A percentile compares a stretch with the other conserved stretches of the same genome.
Evolutionary conservation across 2,888 invertebrate genomes (phyloP).

Genomic region (Acronicta alni): DNA sequence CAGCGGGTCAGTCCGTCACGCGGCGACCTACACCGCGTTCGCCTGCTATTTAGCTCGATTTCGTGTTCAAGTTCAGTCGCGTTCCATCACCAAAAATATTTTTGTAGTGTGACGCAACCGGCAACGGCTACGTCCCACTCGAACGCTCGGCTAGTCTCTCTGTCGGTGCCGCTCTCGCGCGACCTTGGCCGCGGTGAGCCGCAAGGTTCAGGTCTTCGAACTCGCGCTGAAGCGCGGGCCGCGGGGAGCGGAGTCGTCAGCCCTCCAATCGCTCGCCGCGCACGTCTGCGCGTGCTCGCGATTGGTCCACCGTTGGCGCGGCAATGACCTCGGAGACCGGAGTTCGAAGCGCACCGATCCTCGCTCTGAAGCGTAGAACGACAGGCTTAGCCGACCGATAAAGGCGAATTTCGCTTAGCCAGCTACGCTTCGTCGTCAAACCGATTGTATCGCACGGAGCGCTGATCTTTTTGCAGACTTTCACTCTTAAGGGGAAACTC

Average conservation of each 20-base stretch:
- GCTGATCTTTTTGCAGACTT: constrained; percentile 89
- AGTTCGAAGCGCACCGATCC: constrained; percentile 94
- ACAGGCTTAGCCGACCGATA: constrained; percentile 86
- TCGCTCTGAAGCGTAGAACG: constrained; percentile 87
- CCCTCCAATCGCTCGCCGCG: constrained; percentile 85
- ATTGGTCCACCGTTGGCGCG: constrained; percentile 90
- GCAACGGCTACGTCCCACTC: constrained; percentile 80
- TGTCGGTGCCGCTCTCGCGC: constrained; percentile 87
- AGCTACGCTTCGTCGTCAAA: constrained; percentile 72
- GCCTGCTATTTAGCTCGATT: constrained; percentile 85
- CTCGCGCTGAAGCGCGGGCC: constrained; percentile 81
- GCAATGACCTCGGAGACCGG: constrained; percentile 95
- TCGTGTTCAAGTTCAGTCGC: constrained; percentile 88
- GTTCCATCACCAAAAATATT: constrained; percentile 89
- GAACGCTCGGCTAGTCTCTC: constrained; percentile 73
- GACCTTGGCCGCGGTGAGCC: constrained; percentile 95
- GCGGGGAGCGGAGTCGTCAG: constrained; percentile 78
- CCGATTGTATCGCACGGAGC: constrained; percentile 87
- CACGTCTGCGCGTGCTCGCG: constrained; percentile 82
- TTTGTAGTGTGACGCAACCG: constrained; percentile 88
- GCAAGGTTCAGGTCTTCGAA: constrained; percentile 96
- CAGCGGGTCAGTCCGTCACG: constrained; percentile 84
- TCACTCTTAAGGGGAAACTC: constrained; percentile 88
- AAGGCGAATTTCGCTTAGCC: constrained; percentile 86
- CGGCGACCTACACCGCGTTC: constrained; percentile 81